Percentiles rank a stretch among this genome's conserved stretches.
Evolutionary conservation across 2,113 vertebrate species (phyloP).

Genomic region (human): DNA sequence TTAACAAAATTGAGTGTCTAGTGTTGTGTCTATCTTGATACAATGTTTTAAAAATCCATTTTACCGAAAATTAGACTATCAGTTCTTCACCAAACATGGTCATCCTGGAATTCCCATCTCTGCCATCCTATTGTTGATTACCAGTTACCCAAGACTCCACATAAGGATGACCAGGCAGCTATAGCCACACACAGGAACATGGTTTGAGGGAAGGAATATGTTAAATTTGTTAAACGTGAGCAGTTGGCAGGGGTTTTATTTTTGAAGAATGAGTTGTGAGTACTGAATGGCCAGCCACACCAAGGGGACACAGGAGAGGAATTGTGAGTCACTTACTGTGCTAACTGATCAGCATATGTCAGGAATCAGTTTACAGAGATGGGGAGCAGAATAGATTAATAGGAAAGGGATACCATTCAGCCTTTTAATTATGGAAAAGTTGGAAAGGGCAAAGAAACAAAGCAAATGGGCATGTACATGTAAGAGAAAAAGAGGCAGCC

Average conservation of each 20-base stretch:
- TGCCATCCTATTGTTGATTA: background rate
- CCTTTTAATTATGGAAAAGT: conserved; percentile 72
- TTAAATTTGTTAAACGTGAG: background rate
- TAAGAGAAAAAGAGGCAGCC: background rate
- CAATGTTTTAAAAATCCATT: background rate
- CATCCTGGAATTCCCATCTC: background rate
- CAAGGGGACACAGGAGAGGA: background rate
- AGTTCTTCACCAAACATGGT: background rate
- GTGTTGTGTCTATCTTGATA: background rate
- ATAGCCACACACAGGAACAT: background rate
- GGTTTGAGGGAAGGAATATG: background rate
- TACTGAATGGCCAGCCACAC: background rate
- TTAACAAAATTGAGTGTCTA: background rate
- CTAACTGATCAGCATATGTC: background rate
- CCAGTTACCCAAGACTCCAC: background rate
- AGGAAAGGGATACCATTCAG: conserved; percentile 51
- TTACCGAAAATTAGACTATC: background rate
- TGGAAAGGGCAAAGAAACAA: conserved; percentile 39
- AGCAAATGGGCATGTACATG: background rate
- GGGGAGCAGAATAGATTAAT: conserved; percentile 32
- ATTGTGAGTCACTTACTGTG: background rate
- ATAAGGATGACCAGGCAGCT: background rate
- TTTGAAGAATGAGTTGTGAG: background rate
- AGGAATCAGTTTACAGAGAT: conserved; percentile 62
- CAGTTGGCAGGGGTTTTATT: background rate